Evolutionary conservation across 2,113 vertebrate species (phyloP), one percentile per base, ranked within the genome.

Genomic region (Emydura subglobosa): DNA sequence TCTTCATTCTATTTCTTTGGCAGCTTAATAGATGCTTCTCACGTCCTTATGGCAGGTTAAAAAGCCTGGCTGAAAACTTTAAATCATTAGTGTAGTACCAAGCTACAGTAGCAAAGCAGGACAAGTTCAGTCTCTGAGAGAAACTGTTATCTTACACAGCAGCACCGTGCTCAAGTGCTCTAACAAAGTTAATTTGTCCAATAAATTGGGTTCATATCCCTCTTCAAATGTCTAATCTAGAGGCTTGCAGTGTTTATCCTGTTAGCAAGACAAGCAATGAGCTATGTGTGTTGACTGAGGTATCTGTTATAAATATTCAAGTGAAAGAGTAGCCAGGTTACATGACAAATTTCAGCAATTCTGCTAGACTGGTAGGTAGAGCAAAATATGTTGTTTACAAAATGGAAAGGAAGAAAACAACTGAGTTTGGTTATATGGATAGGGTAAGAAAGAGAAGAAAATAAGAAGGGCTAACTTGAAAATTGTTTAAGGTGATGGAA

Each of bases 101-200:
- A 51, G 85, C 80, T 6, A 51, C n/a, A 84, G 7, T 10, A 76
- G 76, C 51, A 90, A 92, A 83, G 72, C 61, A 90, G 55, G 88
- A 65, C 47, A 87, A 61, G 82, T 83, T 29, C 82, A 88, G 61
- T 47, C 51, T 90, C 79, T 76, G 85, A 51, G 85, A 92, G 83
- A 39, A 0, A 0, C 14, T 42, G 4, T 83, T 92, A 92, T 83
- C 44, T 92, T 94, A 74, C 0, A 1, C 53, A 72, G 89, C 13
- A 21, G 79, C 16, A 34, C 17, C 2, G 3, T 11, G 61, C 85
- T 94, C 79, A 94, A 92, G 57, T 54, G 61, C 82, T 93, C 72
- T 82, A 86, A 84, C 29, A 79, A 86, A 94, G 87, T 89, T 94
- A 91, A 94, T 97, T 95, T 97, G 49, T 14, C 83, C 57, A 17